Percentiles rank a stretch among this genome's conserved stretches.
Evolutionary conservation across 2,113 vertebrate species (phyloP).

Genomic region (Scomber scombrus): DNA sequence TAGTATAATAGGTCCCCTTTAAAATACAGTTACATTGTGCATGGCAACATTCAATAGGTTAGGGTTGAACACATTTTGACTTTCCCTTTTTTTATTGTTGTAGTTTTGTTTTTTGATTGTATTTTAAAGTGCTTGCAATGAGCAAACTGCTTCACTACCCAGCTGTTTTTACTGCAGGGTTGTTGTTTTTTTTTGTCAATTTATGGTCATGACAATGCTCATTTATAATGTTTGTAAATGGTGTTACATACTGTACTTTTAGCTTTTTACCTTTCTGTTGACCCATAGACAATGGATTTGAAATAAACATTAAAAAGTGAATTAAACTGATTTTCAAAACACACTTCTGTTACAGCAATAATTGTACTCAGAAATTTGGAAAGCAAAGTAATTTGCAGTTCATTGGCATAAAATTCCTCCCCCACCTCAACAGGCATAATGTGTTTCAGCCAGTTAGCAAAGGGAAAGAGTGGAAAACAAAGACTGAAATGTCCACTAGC

Average conservation of each 20-base stretch:
- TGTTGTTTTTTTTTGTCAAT: no score
- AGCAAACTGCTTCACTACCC: no score
- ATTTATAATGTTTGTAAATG: no score
- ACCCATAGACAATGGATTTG: not conserved
- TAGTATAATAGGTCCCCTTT: no score
- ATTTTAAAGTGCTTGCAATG: no score
- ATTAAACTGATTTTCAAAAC: no score
- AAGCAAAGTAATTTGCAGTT: constrained; percentile 18
- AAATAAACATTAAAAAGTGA: constrained; percentile 6
- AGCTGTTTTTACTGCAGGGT: no score
- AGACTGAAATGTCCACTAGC: constrained; percentile 30
- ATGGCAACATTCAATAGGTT: no score
- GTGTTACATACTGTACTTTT: no score
- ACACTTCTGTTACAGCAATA: not conserved
- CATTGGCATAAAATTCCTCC: not conserved
- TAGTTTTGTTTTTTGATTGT: not conserved
- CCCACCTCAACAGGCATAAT: constrained; percentile 1
- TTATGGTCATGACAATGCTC: no score
- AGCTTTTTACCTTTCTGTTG: not conserved
- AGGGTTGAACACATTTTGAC: no score
- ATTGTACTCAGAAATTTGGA: not conserved
- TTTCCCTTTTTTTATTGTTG: not conserved
- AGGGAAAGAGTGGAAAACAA: constrained; percentile 41
- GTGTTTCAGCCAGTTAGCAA: constrained; percentile 26
- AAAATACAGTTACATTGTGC: no score